Percentiles rank a stretch among this genome's conserved stretches.
phyloP scores from a whole-genome alignment of 30 jellyfish, hydroid and myxozoan species.

The Cassiopea andromeda region DNA sequence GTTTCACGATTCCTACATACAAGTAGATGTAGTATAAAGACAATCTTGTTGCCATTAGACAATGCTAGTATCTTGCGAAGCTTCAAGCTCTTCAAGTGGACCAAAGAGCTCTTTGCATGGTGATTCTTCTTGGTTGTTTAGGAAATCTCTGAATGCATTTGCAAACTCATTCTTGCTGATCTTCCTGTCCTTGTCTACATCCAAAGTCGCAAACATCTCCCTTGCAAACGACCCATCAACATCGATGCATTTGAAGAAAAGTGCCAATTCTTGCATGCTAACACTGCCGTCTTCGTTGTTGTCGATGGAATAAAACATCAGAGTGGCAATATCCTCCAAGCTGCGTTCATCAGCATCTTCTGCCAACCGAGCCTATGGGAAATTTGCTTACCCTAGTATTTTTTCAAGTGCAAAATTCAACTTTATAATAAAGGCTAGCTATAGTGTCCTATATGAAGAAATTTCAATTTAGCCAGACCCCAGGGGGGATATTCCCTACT shows the following conservation, averaged over 20 bases:
- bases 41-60: background rate
- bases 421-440: too few relatives aligned
- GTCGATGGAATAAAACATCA: constrained; percentile 69
- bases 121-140: constrained; percentile 57
- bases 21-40: too few relatives aligned
- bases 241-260: constrained; percentile 66
- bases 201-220: constrained; percentile 62
- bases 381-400: background rate
- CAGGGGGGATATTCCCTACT: too few relatives aligned
- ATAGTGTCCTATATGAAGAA: too few relatives aligned
- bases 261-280: constrained; percentile 65
- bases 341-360: background rate
- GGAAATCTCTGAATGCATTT: constrained; percentile 48
- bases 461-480: too few relatives aligned
- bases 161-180: constrained; percentile 53
- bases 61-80: background rate
- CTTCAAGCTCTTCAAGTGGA: constrained; percentile 35
- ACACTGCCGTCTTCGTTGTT: constrained; percentile 65
- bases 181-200: constrained; percentile 54
- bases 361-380: background rate
- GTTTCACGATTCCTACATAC: too few relatives aligned
- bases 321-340: constrained; percentile 56
- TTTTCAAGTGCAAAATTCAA: background rate
- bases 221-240: constrained; percentile 57
- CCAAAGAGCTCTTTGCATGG: constrained; percentile 75